Conservation (phyloP, 2,797 vertebrate species). For the Alauda arvensis region DNA sequence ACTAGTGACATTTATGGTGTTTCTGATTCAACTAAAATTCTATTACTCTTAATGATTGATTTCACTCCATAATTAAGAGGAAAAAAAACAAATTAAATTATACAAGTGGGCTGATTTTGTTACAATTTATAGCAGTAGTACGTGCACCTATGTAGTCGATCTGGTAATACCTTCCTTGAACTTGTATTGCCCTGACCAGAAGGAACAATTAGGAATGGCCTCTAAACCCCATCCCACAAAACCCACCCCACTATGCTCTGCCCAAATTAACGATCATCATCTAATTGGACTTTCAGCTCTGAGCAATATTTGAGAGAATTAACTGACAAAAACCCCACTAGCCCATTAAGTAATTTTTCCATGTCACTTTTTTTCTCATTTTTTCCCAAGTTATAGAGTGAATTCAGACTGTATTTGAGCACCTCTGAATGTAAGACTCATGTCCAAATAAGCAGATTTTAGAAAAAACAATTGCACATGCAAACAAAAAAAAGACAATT, state of each 20-base stretch:
- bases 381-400: background rate
- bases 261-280: background rate
- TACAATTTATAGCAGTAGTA: fast-evolving
- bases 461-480: background rate
- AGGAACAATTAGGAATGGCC: background rate
- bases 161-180: background rate
- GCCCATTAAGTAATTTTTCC: background rate
- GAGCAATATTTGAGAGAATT: background rate
- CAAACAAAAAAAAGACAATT: background rate
- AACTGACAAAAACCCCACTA: background rate
- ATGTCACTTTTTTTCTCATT: background rate
- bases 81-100: background rate
- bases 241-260: background rate
- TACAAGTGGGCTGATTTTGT: background rate
- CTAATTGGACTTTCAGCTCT: background rate
- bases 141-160: background rate
- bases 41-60: background rate
- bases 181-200: background rate
- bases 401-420: background rate
- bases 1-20: background rate
- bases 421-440: background rate
- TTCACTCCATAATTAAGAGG: background rate
- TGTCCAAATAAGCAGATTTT: background rate
- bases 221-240: background rate
- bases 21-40: background rate